Base-by-base conservation (phyloP, 2,888 invertebrate genomes). In the Caenorhabditis plicata region DNA sequence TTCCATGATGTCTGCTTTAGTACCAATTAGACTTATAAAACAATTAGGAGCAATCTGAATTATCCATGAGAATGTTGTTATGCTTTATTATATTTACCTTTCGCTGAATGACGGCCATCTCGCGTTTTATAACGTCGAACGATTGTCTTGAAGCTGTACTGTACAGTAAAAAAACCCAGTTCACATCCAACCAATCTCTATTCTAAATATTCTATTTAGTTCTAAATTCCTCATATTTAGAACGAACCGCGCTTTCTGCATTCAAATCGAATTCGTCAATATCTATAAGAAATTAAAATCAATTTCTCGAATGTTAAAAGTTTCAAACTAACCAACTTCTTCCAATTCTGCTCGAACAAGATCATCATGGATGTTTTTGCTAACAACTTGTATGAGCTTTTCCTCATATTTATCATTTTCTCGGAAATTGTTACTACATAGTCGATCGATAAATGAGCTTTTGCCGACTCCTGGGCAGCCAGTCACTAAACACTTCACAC, bases 141-240 rank as follows among this genome's bases (percentile, higher is more conserved):
- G 43, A 43, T n/a, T 43, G 3, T 15, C 4, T 8, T 20, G n/a
- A 11, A 7, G 31, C 32, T 31, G 33, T 25, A 23, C 20, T 23
- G 13, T 43, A 43, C 15, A 43, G 13, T 2, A 43, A 13, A 2
- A 43, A 4, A 2, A 43, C 7, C 15, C 25, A 17, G 11, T 19
- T 3, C 4, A 43, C 43, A 32, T 43, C 43, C 4, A 32, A 20
- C 43, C 43, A 43, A 19, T 43, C 32, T 35, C 35, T 22, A 8
- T 3, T 26, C 4, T 15, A 23, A 4, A 19, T 8, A 26, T 40
- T 13, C n/a, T n/a, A n/a, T 9, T 8, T 4, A 4, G 40, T 17
- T 17, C 8, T 22, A 40, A 40, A 40, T 23, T 40, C 40, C 9
- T 26, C 22, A n/a, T 17, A 19, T 19, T 40, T 20, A 17, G 39